Percentiles rank a stretch among this genome's conserved stretches.
These are phyloP conservation scores for Dascillus cervinus DNA, from an alignment of 2,888 invertebrate genomes.

Conservation along the genomic window DNA sequence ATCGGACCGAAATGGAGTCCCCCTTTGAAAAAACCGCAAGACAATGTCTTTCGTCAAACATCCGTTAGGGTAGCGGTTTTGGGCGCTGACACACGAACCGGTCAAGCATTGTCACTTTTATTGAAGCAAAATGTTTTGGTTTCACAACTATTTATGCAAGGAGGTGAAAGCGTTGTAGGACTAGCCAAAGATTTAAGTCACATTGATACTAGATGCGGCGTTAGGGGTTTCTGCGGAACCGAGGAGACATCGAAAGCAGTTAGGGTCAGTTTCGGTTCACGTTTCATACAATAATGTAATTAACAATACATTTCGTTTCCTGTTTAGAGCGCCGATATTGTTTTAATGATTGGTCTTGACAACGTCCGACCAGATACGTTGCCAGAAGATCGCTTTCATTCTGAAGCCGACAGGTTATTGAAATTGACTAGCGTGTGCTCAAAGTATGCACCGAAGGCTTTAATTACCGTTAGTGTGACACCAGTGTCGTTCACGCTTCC, in stretches of 20 bases:
- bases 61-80: conserved; percentile 37
- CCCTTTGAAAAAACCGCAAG: neutral
- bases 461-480: conserved; percentile 45
- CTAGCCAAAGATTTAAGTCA: conserved; percentile 31
- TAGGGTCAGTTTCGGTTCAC: conserved; percentile 27
- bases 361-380: conserved; percentile 17
- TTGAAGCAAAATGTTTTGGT: no score
- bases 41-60: conserved; percentile 14
- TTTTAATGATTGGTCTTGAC: conserved; percentile 28
- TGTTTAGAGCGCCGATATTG: conserved; percentile 34
- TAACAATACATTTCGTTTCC: conserved; percentile 1
- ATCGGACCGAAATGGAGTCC: neutral
- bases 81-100: conserved; percentile 47
- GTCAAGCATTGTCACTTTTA: conserved; percentile 44
- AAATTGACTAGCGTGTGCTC: conserved; percentile 44
- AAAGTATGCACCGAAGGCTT: conserved; percentile 48
- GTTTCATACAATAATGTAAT: neutral
- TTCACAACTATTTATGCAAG: conserved; percentile 32
- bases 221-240: conserved; percentile 22
- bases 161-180: conserved; percentile 24
- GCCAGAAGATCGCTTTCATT: conserved; percentile 25
- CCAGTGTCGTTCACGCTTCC: conserved; percentile 52
- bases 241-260: conserved; percentile 27
- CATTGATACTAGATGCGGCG: conserved; percentile 33
- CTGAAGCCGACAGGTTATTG: conserved; percentile 30